Evolutionary conservation across 2,113 vertebrate species (phyloP).

Genomic region (Solea solea): DNA sequence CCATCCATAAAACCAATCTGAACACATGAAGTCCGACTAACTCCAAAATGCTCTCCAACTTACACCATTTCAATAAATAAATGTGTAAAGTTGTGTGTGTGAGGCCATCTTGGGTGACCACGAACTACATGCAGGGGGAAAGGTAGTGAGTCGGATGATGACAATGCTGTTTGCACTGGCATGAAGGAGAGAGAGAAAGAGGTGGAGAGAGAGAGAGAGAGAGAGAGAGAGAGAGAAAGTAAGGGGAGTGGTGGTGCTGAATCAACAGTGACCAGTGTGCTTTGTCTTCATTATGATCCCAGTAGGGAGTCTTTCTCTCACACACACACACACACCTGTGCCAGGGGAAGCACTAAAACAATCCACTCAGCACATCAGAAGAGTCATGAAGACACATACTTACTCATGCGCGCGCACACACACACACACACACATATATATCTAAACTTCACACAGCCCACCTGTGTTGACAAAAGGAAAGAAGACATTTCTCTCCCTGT

Average conservation of each 20-base stretch:
- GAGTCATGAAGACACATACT: slow-evolving; percentile 60
- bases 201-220: slow-evolving; percentile 29
- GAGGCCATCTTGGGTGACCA: slow-evolving; percentile 1
- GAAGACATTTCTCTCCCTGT: slow-evolving; percentile 10
- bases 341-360: slow-evolving; percentile 70
- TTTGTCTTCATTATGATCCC: slow-evolving; percentile 94
- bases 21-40: neutral
- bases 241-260: slow-evolving; percentile 79
- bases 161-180: slow-evolving; percentile 35
- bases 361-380: slow-evolving; percentile 74
- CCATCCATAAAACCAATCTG: no score
- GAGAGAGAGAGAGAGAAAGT: slow-evolving; percentile 24
- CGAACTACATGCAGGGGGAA: slow-evolving; percentile 11
- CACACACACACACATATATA: neutral
- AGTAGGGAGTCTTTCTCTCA: slow-evolving; percentile 82
- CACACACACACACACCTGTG: slow-evolving; percentile 56
- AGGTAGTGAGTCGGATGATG: slow-evolving; percentile 44
- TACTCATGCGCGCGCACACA: slow-evolving; percentile 25
- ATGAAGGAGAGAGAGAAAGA: slow-evolving; percentile 26
- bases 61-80: neutral
- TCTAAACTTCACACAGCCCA: slow-evolving; percentile 3
- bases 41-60: neutral
- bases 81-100: slow-evolving; percentile 1
- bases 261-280: slow-evolving; percentile 91
- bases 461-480: slow-evolving; percentile 30